Percentiles rank a stretch among this genome's conserved stretches.
phyloP scores from a whole-genome alignment of 2,888 invertebrate genomes.

The Thymelicus sylvestris region DNA sequence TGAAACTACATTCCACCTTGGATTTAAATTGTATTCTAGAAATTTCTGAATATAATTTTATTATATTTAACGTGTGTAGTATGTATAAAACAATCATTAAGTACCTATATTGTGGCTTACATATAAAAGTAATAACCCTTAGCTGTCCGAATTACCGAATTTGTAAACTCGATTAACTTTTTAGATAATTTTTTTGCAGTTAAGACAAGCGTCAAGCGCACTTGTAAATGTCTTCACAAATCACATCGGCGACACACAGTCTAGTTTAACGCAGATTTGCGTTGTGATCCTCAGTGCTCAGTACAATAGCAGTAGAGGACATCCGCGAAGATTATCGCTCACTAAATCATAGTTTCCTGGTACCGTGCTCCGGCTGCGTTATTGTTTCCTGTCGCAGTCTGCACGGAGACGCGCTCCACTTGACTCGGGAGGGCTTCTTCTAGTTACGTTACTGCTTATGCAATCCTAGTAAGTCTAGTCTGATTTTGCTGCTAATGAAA shows the following conservation, averaged over 20 bases:
- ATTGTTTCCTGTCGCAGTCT: constrained; percentile 80
- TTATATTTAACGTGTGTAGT: neutral
- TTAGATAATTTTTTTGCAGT: too few relatives aligned
- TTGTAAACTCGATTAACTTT: too few relatives aligned
- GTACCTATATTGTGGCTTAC: neutral
- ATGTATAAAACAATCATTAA: too few relatives aligned
- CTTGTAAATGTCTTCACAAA: neutral
- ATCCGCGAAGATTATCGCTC: constrained; percentile 54
- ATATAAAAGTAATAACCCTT: too few relatives aligned
- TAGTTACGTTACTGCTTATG: neutral
- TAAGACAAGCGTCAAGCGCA: too few relatives aligned
- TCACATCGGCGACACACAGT: neutral
- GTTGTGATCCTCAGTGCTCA: constrained; percentile 14
- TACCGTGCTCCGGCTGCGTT: constrained; percentile 63
- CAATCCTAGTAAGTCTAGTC: neutral
- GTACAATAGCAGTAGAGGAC: constrained; percentile 43
- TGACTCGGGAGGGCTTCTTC: constrained; percentile 37
- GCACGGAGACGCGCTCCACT: constrained; percentile 64
- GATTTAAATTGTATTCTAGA: constrained; percentile 2
- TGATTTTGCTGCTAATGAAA: neutral
- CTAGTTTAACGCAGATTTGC: constrained; percentile 2
- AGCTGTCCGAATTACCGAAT: too few relatives aligned
- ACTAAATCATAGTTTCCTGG: constrained; percentile 79
- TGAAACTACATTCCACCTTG: constrained; percentile 8
- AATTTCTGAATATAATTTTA: neutral